Conservation (phyloP, 2,797 vertebrate genomes). For the Telmatherina bonti region DNA sequence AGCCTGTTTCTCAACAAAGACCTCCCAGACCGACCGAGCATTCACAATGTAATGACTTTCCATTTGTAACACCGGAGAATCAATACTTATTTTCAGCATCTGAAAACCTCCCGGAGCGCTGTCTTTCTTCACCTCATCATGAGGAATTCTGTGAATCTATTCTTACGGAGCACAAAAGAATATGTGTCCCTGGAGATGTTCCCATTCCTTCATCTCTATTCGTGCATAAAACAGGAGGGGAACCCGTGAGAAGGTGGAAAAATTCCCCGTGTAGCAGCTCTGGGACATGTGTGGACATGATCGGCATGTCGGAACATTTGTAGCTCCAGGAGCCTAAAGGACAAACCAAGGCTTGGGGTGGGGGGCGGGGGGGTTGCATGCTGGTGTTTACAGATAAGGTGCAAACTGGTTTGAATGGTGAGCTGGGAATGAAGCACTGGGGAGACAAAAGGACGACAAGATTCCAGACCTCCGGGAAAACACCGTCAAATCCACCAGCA, state of each 20-base stretch:
- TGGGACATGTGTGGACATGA: conserved; percentile 57
- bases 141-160: conserved; percentile 1
- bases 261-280: not conserved
- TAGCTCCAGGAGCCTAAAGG: conserved; percentile 53
- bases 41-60: conserved; percentile 1
- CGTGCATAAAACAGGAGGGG: conserved; percentile 18
- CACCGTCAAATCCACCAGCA: conserved; percentile 52
- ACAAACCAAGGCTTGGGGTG: not conserved
- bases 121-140: conserved; percentile 1
- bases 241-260: not conserved
- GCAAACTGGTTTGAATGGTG: conserved; percentile 48
- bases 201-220: conserved; percentile 20
- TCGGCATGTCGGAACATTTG: conserved; percentile 60
- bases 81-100: conserved; percentile 3
- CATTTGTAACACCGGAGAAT: conserved; percentile 7
- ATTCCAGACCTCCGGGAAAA: conserved; percentile 59
- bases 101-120: not conserved
- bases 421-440: conserved; percentile 60
- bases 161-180: conserved; percentile 21
- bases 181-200: conserved; percentile 22
- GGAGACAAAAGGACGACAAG: conserved; percentile 69
- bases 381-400: conserved; percentile 63
- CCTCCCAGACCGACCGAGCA: not conserved
- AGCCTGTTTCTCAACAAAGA: not conserved
- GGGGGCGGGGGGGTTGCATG: conserved; percentile 10